phyloP scores from a whole-genome alignment of 2,888 invertebrate species.

The Smittia aterrima region DNA sequence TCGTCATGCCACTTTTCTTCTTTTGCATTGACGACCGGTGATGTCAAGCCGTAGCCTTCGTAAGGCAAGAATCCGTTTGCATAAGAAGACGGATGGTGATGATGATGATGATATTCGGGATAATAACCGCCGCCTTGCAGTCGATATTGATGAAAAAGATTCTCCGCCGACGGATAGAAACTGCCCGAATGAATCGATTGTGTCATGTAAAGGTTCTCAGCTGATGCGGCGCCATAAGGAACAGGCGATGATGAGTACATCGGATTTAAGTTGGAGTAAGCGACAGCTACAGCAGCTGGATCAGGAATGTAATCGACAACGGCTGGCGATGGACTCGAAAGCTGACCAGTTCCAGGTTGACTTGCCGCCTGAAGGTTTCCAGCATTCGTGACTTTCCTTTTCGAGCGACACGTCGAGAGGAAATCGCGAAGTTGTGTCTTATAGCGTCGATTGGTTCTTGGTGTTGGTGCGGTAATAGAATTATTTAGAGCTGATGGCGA shows the following conservation, averaged over 20 bases:
- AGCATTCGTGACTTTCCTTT: slow-evolving; percentile 61
- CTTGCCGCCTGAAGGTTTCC: slow-evolving; percentile 47
- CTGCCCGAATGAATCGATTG: slow-evolving; percentile 62
- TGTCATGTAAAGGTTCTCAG: slow-evolving; percentile 55
- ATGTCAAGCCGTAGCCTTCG: slow-evolving; percentile 58
- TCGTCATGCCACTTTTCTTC: slow-evolving; percentile 55
- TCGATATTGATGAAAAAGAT: slow-evolving; percentile 86
- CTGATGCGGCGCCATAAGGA: slow-evolving; percentile 68
- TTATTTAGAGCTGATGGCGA: slow-evolving; percentile 55
- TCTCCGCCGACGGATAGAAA: slow-evolving; percentile 78
- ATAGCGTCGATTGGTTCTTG: slow-evolving; percentile 82
- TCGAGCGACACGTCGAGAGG: slow-evolving; percentile 85
- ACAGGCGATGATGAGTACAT: slow-evolving; percentile 76
- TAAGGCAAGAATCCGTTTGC: slow-evolving; percentile 76
- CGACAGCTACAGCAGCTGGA: slow-evolving; percentile 66
- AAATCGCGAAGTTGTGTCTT: slow-evolving; percentile 93
- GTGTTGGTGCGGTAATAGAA: slow-evolving; percentile 60
- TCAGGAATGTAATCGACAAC: slow-evolving; percentile 56
- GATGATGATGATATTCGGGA: slow-evolving; percentile 69
- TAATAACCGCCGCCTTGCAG: slow-evolving; percentile 81
- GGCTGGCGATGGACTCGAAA: slow-evolving; percentile 51
- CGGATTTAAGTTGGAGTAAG: slow-evolving; percentile 76
- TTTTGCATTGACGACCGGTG: slow-evolving; percentile 46
- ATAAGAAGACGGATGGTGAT: slow-evolving; percentile 64
- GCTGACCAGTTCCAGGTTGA: slow-evolving; percentile 44